Percentiles rank a stretch among this genome's conserved stretches.
phyloP scores from a whole-genome alignment of 2,888 invertebrate genomes.

The Pteria penguin region DNA sequence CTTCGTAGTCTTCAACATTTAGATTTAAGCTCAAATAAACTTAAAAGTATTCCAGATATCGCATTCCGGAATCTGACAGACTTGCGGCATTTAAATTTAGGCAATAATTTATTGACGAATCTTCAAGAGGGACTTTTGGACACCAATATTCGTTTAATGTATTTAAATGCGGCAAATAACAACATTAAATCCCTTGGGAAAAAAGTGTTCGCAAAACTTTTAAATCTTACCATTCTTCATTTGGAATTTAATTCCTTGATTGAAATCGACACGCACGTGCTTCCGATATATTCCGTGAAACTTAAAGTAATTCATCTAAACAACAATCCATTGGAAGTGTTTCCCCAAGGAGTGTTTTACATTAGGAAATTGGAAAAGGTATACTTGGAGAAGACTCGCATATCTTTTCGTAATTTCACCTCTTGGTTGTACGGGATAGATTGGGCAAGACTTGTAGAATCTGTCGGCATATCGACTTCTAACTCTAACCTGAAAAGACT shows the following conservation, averaged over 20 bases:
- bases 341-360: constrained; percentile 28
- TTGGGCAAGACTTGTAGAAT: constrained; percentile 16
- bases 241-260: constrained; percentile 26
- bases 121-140: constrained; percentile 7
- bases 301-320: constrained; percentile 19
- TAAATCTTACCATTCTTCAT: constrained; percentile 12
- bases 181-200: constrained; percentile 2
- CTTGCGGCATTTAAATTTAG: constrained; percentile 24
- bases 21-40: constrained; percentile 20
- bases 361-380: constrained; percentile 22
- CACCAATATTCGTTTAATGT: constrained; percentile 6
- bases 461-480: constrained; percentile 10
- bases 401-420: constrained; percentile 24
- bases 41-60: constrained; percentile 10
- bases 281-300: constrained; percentile 15
- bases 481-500: not conserved
- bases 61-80: constrained; percentile 12
- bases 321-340: constrained; percentile 23
- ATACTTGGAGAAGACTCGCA: constrained; percentile 23
- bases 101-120: not conserved
- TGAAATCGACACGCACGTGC: not conserved
- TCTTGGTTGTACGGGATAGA: constrained; percentile 1
- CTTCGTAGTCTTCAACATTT: constrained; percentile 28
- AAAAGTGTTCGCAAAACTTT: constrained; percentile 20
- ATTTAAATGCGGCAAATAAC: constrained; percentile 36